These are phyloP conservation scores for Ommatoiulus sabulosus DNA, from an alignment of 2,888 invertebrate species.

Conservation along the genomic window DNA sequence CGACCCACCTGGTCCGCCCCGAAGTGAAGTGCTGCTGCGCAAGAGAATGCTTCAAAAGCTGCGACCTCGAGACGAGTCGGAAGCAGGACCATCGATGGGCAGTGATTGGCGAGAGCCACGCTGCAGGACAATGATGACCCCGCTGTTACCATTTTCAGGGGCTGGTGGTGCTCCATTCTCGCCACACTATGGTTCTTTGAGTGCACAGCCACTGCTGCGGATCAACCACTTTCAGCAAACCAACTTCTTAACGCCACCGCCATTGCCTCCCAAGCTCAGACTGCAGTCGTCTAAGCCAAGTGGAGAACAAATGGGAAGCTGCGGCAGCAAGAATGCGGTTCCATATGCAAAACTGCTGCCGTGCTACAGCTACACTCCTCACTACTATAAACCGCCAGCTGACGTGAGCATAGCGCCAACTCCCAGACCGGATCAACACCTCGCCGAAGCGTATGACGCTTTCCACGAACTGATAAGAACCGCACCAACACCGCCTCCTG, in stretches of 20 bases:
- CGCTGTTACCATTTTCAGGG: neutral
- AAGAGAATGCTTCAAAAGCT: constrained; percentile 57
- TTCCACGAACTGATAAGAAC: neutral
- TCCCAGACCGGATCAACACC: neutral
- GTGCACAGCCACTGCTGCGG: neutral
- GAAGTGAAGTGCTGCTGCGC: constrained; percentile 65
- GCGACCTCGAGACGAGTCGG: constrained; percentile 58
- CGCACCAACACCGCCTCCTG: constrained; percentile 10
- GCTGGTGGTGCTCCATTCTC: neutral
- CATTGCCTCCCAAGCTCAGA: neutral
- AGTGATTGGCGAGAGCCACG: constrained; percentile 53
- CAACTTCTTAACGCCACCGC: neutral
- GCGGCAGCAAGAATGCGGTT: too few relatives aligned
- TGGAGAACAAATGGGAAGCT: too few relatives aligned
- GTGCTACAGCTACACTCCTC: neutral
- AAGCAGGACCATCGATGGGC: neutral
- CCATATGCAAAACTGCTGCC: neutral
- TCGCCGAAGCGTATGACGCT: neutral
- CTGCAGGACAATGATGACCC: constrained; percentile 57
- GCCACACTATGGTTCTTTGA: neutral
- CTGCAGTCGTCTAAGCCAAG: neutral
- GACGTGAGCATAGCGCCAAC: neutral
- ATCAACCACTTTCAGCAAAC: neutral
- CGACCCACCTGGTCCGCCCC: constrained; percentile 87
- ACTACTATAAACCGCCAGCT: neutral